Conservation (phyloP, 2,797 vertebrate species). For the Liparis tanakae region DNA sequence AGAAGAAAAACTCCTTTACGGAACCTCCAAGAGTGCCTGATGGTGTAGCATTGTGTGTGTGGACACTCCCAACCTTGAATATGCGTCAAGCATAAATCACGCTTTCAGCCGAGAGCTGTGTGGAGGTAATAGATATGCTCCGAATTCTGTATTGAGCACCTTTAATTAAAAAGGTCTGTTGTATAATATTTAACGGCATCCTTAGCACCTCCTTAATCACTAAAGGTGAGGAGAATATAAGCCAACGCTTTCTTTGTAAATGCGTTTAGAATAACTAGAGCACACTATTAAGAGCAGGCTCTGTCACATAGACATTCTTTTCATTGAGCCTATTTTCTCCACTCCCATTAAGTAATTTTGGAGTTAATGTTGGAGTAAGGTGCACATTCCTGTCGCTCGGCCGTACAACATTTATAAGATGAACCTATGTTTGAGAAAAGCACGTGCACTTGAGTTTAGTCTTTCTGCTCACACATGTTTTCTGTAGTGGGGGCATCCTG, state of each 20-base stretch:
- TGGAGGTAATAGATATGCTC: no score
- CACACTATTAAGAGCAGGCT: neutral
- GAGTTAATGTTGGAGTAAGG: neutral
- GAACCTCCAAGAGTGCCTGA: no score
- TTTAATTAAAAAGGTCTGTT: no score
- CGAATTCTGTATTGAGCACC: no score
- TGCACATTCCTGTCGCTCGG: neutral
- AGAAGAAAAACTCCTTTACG: no score
- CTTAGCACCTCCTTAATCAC: no score
- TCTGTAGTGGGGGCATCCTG: no score
- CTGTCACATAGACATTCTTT: slow-evolving; percentile 16
- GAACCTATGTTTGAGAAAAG: neutral
- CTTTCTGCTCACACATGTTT: neutral
- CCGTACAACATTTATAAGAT: neutral
- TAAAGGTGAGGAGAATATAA: neutral
- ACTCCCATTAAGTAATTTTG: neutral
- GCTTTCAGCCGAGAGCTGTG: no score
- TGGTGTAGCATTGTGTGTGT: no score
- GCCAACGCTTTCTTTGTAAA: slow-evolving; percentile 4
- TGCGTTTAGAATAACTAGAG: neutral
- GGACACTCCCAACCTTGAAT: no score
- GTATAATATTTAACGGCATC: no score
- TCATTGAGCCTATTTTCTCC: neutral
- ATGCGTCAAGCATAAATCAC: no score
- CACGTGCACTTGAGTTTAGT: neutral